A percentile compares a stretch with the other conserved stretches of the same genome.
Conservation (phyloP, 2,797 vertebrate genomes). For the Myotis findleyi region DNA sequence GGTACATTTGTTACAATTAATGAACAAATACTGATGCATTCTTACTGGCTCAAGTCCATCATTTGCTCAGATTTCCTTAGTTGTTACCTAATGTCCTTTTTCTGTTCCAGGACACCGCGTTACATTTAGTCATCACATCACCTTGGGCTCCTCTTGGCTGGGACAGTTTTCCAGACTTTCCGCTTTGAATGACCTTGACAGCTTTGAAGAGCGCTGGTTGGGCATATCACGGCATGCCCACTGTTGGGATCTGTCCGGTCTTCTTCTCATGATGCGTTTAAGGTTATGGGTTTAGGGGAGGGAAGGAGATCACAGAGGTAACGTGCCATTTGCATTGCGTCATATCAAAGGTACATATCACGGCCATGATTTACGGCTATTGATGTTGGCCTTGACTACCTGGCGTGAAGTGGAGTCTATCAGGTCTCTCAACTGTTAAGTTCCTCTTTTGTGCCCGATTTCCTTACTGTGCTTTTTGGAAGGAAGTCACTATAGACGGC, state of each 20-base stretch:
- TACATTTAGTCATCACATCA: not conserved
- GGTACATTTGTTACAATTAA: not conserved
- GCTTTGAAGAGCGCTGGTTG: not conserved
- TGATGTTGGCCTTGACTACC: not conserved
- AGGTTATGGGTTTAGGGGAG: not conserved
- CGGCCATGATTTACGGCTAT: not conserved
- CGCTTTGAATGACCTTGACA: not conserved
- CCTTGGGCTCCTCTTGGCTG: not conserved
- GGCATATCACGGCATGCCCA: not conserved
- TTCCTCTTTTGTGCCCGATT: not conserved
- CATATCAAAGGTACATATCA: not conserved
- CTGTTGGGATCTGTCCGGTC: not conserved
- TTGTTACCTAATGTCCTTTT: not conserved
- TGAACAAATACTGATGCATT: not conserved
- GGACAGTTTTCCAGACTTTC: not conserved
- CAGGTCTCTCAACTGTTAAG: not conserved
- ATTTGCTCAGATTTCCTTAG: not conserved
- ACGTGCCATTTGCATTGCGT: not conserved
- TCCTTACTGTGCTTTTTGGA: not conserved
- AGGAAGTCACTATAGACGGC: not conserved
- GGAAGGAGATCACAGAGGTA: not conserved
- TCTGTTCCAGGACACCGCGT: not conserved
- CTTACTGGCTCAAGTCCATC: not conserved
- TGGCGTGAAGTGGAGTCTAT: not conserved
- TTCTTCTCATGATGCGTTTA: not conserved